Base-by-base conservation (phyloP, 2,888 invertebrate genomes). In the Acleris emargana region DNA sequence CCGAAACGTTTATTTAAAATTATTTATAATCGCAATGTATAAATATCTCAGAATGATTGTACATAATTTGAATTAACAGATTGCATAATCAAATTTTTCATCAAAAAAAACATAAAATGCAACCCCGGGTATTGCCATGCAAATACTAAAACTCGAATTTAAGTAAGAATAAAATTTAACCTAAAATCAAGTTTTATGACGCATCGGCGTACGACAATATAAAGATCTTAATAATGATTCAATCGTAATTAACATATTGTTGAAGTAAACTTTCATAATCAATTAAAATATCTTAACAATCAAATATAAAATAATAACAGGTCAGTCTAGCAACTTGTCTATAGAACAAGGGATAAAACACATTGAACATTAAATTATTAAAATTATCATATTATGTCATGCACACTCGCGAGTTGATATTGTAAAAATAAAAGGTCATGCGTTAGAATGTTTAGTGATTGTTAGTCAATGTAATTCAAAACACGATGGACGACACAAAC, bases 51-150 rank as follows among this genome's bases (percentile, higher is more conserved):
- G 72, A 71, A 69, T 73, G 70, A 72, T 72, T 71, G 67, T 53
- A 76, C 73, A 64, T 69, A 55, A 64, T 72, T 75, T 68, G 52
- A 72, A 82, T 76, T 74, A 81, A 82, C 76, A 83, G 90, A 89
- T 85, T 89, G 91, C 91, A 90, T 91, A 88, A 91, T 91, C 91
- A 89, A 84, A 87, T 88, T 91, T 92, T 91, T 91, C 86, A 78
- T 74, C 73, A 76, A 77, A 75, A 67, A 85, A 89, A 88, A 92
- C 89, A 88, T 81, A 81, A 88, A 88, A 91, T 84, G 91, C 91
- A 91, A 90, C 77, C 84, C 87, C 85, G 85, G 88, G 87, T 82
- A 86, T 88, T 89, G 89, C 89, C 91, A 91, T 92, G 91, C 91
- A 91, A 74, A 72, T 79, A 83, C 79, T 86, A 89, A 89, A 91